phyloP scores from a whole-genome alignment of 2,113 vertebrate species.

The Coracopsis vasa region DNA sequence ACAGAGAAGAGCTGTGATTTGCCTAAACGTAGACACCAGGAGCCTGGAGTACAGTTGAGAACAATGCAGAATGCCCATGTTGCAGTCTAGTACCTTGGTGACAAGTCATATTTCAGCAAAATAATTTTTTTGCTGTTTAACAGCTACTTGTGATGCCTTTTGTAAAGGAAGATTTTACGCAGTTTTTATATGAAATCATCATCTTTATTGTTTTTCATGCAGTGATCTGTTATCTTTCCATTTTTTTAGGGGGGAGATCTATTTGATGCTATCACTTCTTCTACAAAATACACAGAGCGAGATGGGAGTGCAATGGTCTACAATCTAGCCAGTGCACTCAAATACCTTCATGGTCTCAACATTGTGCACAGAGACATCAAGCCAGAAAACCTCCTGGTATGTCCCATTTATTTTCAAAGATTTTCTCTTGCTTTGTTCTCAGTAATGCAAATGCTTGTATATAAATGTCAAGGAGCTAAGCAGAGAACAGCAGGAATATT shows the following conservation, averaged over 20 bases:
- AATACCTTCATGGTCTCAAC: slow-evolving; percentile 90
- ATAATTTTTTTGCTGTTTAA: background rate
- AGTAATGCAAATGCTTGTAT: background rate
- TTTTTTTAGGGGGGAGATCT: slow-evolving; percentile 89
- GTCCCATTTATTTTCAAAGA: background rate
- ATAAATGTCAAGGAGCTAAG: background rate
- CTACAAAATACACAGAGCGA: slow-evolving; percentile 93
- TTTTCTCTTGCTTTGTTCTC: background rate
- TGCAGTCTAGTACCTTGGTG: background rate
- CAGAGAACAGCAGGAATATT: background rate
- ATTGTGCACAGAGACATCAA: slow-evolving; percentile 98
- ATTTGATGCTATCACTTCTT: slow-evolving; percentile 96
- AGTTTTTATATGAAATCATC: background rate
- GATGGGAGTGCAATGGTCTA: slow-evolving; percentile 93
- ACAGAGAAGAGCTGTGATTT: background rate
- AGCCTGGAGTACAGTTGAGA: background rate
- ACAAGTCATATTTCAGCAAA: background rate
- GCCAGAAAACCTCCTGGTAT: slow-evolving; percentile 95
- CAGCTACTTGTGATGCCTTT: background rate
- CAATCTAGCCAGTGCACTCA: slow-evolving; percentile 90
- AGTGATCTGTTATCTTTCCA: background rate
- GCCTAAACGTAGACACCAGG: background rate
- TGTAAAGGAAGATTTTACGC: fast-evolving
- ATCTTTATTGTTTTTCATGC: background rate
- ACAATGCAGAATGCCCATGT: background rate